These are phyloP conservation scores for Apamea anceps DNA, from an alignment of 2,888 invertebrate genomes.

Conservation along the genomic window DNA sequence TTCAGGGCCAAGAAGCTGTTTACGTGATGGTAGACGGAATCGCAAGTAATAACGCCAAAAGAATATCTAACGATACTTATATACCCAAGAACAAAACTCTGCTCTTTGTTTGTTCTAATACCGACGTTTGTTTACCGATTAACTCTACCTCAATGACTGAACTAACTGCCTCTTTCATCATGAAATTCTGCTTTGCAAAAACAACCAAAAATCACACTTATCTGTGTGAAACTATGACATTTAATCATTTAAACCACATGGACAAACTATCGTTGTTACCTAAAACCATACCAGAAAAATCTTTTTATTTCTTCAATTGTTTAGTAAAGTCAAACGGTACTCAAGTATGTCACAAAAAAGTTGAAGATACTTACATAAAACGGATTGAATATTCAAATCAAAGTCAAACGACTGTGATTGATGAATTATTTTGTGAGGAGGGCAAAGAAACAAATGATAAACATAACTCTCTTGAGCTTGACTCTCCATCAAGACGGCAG, in stretches of 20 bases:
- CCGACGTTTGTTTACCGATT: constrained; percentile 71
- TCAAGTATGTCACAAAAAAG: constrained; percentile 82
- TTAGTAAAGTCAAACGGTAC: constrained; percentile 80
- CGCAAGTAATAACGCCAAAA: constrained; percentile 57
- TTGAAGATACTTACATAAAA: constrained; percentile 72
- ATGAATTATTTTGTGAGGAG: constrained; percentile 85
- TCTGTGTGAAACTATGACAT: constrained; percentile 79
- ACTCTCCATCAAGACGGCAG: too few relatives aligned
- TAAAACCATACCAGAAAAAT: constrained; percentile 76
- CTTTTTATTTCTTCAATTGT: constrained; percentile 83
- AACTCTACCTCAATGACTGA: constrained; percentile 76
- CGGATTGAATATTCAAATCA: constrained; percentile 79
- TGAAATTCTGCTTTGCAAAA: constrained; percentile 76
- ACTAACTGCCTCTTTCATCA: constrained; percentile 71
- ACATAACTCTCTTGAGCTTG: neutral
- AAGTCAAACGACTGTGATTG: constrained; percentile 77
- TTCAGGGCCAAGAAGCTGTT: constrained; percentile 76
- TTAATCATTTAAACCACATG: constrained; percentile 79
- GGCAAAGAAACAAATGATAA: constrained; percentile 9
- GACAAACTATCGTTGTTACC: constrained; percentile 82
- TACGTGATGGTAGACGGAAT: constrained; percentile 71
- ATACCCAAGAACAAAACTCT: constrained; percentile 76
- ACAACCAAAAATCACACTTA: constrained; percentile 49
- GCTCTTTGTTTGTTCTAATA: constrained; percentile 77
- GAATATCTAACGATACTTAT: constrained; percentile 80